Evolutionary conservation across 2,888 invertebrate species (phyloP).

Genomic region (Octonoba sinensis): DNA sequence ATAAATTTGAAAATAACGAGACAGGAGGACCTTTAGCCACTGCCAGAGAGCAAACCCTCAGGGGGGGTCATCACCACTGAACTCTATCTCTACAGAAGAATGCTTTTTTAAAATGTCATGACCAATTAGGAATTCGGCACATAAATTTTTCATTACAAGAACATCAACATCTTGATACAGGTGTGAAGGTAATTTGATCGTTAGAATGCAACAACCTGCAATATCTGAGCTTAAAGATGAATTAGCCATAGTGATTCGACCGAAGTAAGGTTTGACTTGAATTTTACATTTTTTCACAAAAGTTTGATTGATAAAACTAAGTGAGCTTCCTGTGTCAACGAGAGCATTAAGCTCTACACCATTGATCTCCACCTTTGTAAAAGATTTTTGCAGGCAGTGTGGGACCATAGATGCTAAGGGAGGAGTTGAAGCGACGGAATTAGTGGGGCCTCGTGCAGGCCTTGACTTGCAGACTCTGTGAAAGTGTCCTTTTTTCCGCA

Average conservation of each 20-base stretch:
- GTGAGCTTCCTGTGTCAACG: background rate
- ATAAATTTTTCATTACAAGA: constrained; percentile 1
- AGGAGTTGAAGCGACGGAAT: background rate
- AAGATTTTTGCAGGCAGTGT: background rate
- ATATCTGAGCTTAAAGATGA: background rate
- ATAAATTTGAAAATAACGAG: constrained; percentile 11
- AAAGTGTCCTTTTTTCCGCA: background rate
- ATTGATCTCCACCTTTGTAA: background rate
- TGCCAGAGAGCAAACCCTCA: constrained; percentile 2
- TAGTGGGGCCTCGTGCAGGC: background rate
- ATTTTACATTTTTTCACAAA: background rate
- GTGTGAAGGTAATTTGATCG: background rate
- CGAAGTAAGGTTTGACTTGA: background rate
- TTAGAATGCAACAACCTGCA: background rate
- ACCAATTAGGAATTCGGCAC: constrained; percentile 7
- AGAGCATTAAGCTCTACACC: background rate
- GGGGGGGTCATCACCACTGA: background rate
- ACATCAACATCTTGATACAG: background rate
- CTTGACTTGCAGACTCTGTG: background rate
- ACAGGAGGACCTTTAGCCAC: background rate
- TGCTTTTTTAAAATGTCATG: constrained; percentile 8
- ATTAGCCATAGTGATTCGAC: background rate
- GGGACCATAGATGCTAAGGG: background rate
- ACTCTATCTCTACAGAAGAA: background rate
- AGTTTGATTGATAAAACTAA: background rate